phyloP scores from a whole-genome alignment of 2,888 invertebrate species.

The Heliconius ismenius region DNA sequence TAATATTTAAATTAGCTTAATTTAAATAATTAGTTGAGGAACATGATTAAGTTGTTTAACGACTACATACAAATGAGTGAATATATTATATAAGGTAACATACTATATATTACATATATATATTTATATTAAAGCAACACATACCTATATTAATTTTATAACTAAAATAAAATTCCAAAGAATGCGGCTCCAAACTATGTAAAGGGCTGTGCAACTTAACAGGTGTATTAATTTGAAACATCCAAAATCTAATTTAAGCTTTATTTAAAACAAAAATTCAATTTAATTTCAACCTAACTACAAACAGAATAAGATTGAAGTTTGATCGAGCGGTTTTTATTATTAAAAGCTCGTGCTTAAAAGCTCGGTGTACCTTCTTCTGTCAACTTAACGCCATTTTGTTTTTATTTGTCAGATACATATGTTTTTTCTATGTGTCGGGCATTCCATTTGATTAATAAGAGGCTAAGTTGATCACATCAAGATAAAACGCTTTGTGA shows the following conservation, averaged over 20 bases:
- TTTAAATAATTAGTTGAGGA: conserved; percentile 1
- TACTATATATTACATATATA: not conserved
- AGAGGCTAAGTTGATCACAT: conserved; percentile 62
- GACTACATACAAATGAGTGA: not conserved
- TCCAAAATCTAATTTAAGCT: not conserved
- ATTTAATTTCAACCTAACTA: not conserved
- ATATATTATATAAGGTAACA: not conserved
- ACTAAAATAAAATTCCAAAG: conserved; percentile 47
- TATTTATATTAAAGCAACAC: not conserved
- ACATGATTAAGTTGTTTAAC: conserved; percentile 15
- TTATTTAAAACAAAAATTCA: not conserved
- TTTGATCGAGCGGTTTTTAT: not conserved
- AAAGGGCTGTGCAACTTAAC: conserved; percentile 70
- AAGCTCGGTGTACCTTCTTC: conserved; percentile 49
- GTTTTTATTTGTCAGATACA: conserved; percentile 74
- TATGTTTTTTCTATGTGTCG: conserved; percentile 66
- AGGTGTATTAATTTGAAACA: conserved; percentile 61
- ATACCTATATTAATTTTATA: not conserved
- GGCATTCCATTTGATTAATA: conserved; percentile 75
- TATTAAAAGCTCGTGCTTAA: not conserved
- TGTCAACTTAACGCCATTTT: conserved; percentile 77
- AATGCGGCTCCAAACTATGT: conserved; percentile 76
- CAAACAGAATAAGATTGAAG: not conserved
- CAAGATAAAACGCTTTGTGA: conserved; percentile 73
- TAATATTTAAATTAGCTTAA: conserved; percentile 12